Evolutionary conservation across 1,140 invertebrate species (phyloP), one percentile per base, ranked within the genome.

Genomic region (Ditylenchus dipsaci): DNA sequence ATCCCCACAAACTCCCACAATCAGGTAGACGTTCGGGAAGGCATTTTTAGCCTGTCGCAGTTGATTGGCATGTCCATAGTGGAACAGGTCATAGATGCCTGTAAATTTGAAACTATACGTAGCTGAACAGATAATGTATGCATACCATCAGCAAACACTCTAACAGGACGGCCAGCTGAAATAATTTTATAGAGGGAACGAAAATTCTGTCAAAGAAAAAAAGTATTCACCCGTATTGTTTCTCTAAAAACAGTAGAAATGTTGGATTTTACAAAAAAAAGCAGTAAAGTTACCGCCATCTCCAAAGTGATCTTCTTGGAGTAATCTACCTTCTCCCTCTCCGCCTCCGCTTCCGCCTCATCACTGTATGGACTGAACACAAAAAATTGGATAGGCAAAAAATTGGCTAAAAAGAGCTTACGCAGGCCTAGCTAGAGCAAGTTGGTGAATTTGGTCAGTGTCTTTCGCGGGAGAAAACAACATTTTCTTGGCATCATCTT

Each of bases 21-120:
- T 96, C 13, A 99, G 89, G 86, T 98, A 97, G 23, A 96, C 91
- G 84, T 97, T 95, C 57, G 94, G 92, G 83, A 98, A 97, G 33
- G 94, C 87, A 82, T 91, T 94, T 85, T 99, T 99, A 15, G 94
- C 95, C 86, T 99, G 96, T 89, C 95, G 91, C 38, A 99, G 85
- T 83, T 98, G 95, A 62, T 93, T 86, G 26, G 95, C 95, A 86
- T 99, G 96, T 0, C 96, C 96, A 84, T 95, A 92, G 74, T 87
- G 86, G 68, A 87, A 87, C 79, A 84, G 66, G 57, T 87, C 86
- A 73, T 87, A 87, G 19, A 87, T 86, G 23, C 86, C 86, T 76
- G 87, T 86, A 17, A 53, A 53, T 53, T 26, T 7, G 49, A 53
- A 53, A 53, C 3, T 13, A 11, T 11, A 45, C 43, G 11, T 45